Evolutionary conservation across 2,113 vertebrate genomes (phyloP).

Genomic region (Corapipo altera): DNA sequence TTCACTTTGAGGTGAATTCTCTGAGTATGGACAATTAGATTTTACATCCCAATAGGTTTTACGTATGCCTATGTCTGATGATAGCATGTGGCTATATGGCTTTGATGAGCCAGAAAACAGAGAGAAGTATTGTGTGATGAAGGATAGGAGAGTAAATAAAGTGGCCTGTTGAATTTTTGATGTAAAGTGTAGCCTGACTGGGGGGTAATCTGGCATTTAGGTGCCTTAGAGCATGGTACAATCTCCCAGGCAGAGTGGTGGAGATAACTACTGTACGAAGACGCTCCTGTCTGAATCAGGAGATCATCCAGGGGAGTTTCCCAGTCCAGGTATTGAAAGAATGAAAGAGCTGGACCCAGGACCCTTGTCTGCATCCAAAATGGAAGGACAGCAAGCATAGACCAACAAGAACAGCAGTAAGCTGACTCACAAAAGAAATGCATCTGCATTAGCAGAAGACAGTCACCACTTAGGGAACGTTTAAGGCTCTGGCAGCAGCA

Average conservation of each 20-base stretch:
- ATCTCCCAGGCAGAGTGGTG: neutral
- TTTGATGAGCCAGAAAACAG: neutral
- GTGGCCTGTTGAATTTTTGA: neutral
- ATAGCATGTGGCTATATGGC: neutral
- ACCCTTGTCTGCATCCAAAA: neutral
- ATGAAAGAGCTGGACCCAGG: neutral
- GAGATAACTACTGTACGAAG: neutral
- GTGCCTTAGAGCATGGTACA: neutral
- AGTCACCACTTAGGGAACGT: constrained; percentile 4
- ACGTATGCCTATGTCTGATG: neutral
- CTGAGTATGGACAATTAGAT: neutral
- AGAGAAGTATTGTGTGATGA: neutral
- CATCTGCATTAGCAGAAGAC: neutral
- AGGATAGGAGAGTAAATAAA: neutral
- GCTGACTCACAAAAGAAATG: constrained; percentile 27
- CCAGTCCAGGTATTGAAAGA: neutral
- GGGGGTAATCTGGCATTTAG: neutral
- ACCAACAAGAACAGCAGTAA: neutral
- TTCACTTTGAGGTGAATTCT: neutral
- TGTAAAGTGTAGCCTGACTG: neutral
- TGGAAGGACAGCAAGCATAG: neutral
- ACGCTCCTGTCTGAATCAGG: neutral
- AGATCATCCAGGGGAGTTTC: neutral
- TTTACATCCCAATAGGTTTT: neutral
- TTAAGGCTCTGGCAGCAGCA: neutral